Conservation (phyloP, 53 echinoderm and acorn worm species). For the Echinarachnius parma region DNA sequence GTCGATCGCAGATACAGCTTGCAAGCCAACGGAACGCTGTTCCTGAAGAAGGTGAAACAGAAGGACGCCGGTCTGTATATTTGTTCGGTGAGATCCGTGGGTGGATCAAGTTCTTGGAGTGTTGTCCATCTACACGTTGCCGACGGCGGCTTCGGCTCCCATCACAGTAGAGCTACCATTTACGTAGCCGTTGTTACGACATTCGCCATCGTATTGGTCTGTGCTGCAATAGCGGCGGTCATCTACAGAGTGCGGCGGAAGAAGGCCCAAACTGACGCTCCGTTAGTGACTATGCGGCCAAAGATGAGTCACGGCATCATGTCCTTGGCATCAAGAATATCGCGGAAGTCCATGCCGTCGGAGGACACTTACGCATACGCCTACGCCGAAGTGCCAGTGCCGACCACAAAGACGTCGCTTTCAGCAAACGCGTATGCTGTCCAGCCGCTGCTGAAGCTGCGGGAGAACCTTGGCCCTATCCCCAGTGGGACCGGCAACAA, state of each 20-base stretch:
- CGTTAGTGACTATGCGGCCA: constrained; percentile 21
- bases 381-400: constrained; percentile 24
- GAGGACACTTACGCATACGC: constrained; percentile 42
- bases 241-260: constrained; percentile 40
- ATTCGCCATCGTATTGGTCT: constrained; percentile 30
- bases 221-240: constrained; percentile 33
- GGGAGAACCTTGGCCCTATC: constrained; percentile 5
- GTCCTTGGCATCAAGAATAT: constrained; percentile 13
- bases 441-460: constrained; percentile 18
- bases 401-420: neutral
- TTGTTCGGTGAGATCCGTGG: constrained; percentile 25
- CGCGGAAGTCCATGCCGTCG: constrained; percentile 27
- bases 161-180: constrained; percentile 22
- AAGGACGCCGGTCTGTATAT: constrained; percentile 32
- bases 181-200: constrained; percentile 39
- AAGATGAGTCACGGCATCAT: constrained; percentile 25
- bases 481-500: constrained; percentile 7
- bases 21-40: constrained; percentile 22
- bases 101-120: constrained; percentile 32
- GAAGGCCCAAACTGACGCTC: constrained; percentile 34
- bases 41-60: constrained; percentile 22
- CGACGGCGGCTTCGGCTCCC: neutral
- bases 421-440: constrained; percentile 27
- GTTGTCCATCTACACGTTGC: constrained; percentile 22
- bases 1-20: constrained; percentile 16